A percentile compares a stretch with the other conserved stretches of the same genome.
Evolutionary conservation across 2,797 vertebrate genomes (phyloP).

Genomic region (Malurus leucopterus): DNA sequence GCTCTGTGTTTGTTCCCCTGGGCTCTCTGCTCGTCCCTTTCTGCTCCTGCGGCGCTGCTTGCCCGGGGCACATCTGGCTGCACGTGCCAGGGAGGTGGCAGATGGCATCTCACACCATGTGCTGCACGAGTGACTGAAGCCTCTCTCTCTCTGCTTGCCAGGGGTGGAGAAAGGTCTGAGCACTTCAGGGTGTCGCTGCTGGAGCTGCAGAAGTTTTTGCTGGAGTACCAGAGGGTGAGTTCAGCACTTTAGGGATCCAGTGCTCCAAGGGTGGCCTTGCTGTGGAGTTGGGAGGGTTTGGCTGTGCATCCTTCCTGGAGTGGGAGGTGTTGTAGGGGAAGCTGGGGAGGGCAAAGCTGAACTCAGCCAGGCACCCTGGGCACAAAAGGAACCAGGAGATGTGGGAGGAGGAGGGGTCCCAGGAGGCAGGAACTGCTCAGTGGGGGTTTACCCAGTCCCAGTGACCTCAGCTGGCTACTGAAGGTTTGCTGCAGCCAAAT

Average conservation of each 20-base stretch:
- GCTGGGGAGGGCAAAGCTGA: not conserved
- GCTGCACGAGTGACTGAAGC: not conserved
- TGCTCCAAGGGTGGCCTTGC: not conserved
- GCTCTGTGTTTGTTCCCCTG: not conserved
- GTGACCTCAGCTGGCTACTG: accelerated
- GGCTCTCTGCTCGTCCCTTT: not conserved
- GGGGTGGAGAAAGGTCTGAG: slow-evolving; percentile 84
- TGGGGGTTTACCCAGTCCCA: not conserved
- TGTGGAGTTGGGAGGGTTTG: not conserved
- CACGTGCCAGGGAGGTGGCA: accelerated
- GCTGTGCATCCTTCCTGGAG: not conserved
- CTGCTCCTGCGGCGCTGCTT: not conserved
- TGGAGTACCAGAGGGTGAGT: slow-evolving; percentile 89
- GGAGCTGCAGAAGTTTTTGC: slow-evolving; percentile 89
- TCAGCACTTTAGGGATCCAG: not conserved
- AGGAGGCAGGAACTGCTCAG: not conserved
- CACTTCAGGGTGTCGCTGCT: slow-evolving; percentile 82
- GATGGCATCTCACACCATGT: not conserved
- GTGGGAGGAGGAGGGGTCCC: not conserved
- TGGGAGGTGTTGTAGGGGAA: not conserved
- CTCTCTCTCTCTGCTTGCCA: slow-evolving; percentile 56
- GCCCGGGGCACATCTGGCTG: not conserved
- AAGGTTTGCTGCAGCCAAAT: not conserved
- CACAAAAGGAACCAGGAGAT: not conserved
- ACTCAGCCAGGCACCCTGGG: not conserved